Percentiles rank a stretch among this genome's conserved stretches.
Conservation (phyloP, 1,140 invertebrate genomes). For the Lepidotrigona ventralis region DNA sequence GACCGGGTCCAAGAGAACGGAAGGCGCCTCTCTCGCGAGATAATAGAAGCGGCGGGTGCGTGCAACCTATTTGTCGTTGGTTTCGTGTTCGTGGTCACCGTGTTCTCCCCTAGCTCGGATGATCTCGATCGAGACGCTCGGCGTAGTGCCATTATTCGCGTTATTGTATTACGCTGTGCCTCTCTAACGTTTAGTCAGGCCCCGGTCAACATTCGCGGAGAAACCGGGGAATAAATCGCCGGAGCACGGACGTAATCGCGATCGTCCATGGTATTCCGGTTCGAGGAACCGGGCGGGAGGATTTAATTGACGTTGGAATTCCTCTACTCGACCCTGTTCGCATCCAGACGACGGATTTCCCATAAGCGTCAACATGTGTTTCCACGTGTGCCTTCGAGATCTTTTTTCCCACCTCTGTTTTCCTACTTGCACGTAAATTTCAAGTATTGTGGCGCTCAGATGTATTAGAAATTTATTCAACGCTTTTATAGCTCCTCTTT, state of each 20-base stretch:
- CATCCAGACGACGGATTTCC: too few relatives aligned
- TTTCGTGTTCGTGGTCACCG: conserved; percentile 4
- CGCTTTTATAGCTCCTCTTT: too few relatives aligned
- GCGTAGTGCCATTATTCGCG: conserved; percentile 24
- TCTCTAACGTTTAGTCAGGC: conserved; percentile 11
- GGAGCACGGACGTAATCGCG: conserved; percentile 33
- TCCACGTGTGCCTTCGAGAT: too few relatives aligned
- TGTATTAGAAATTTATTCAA: too few relatives aligned
- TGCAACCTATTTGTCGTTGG: conserved; percentile 30
- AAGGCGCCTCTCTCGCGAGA: conserved; percentile 20
- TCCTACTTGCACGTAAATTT: too few relatives aligned
- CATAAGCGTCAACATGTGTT: too few relatives aligned
- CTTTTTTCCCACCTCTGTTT: too few relatives aligned
- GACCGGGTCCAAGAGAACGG: neutral
- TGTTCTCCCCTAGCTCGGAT: conserved; percentile 1
- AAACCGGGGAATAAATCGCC: conserved; percentile 43
- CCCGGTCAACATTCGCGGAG: conserved; percentile 24
- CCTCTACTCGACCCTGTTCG: neutral
- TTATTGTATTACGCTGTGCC: conserved; percentile 36
- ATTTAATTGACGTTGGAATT: conserved; percentile 49
- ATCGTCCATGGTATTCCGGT: conserved; percentile 33
- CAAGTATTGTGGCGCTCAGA: too few relatives aligned
- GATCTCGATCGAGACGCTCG: neutral
- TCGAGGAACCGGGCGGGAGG: conserved; percentile 28
- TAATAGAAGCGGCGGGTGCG: conserved; percentile 39